A percentile compares a stretch with the other conserved stretches of the same genome.
Evolutionary conservation across 92 coral and sea anemone species (phyloP).

Genomic region (Epizoanthus scotinus): DNA sequence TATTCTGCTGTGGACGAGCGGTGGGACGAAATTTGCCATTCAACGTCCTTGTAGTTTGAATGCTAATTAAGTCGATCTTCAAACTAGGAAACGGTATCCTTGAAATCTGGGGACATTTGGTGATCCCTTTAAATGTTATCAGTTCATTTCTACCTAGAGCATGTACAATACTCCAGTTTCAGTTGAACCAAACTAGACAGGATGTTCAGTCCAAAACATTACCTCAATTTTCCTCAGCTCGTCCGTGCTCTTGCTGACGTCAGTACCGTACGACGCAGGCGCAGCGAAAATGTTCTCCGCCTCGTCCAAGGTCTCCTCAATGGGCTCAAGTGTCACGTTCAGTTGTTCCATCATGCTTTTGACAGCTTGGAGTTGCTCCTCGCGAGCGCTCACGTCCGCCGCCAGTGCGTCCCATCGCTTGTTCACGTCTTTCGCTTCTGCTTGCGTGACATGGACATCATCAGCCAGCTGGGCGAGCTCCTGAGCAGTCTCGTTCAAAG

Average conservation of each 20-base stretch:
- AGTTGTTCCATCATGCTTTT: conserved; percentile 62
- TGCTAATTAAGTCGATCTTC: too few relatives aligned
- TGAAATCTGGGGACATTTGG: too few relatives aligned
- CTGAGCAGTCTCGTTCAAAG: conserved; percentile 58
- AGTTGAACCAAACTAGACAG: not conserved
- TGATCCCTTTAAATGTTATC: too few relatives aligned
- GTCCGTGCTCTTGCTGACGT: conserved; percentile 63
- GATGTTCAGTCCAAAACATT: not conserved
- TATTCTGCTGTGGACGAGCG: too few relatives aligned
- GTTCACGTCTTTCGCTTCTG: conserved; percentile 87
- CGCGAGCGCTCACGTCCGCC: conserved; percentile 68
- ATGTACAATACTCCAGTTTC: too few relatives aligned
- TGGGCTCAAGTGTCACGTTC: conserved; percentile 71
- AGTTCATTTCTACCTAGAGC: too few relatives aligned
- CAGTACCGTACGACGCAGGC: conserved; percentile 74
- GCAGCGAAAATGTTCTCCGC: conserved; percentile 74
- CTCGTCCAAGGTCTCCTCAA: conserved; percentile 77
- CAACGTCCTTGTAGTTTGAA: too few relatives aligned
- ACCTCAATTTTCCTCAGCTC: conserved; percentile 83
- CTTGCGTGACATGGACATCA: conserved; percentile 86
- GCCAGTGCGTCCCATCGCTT: conserved; percentile 83
- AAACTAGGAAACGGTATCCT: too few relatives aligned
- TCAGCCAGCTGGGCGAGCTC: conserved; percentile 77
- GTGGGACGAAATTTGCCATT: too few relatives aligned
- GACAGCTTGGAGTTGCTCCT: conserved; percentile 71